Base-by-base conservation (phyloP, 2,113 vertebrate species). In the Aldabrachelys gigantea region DNA sequence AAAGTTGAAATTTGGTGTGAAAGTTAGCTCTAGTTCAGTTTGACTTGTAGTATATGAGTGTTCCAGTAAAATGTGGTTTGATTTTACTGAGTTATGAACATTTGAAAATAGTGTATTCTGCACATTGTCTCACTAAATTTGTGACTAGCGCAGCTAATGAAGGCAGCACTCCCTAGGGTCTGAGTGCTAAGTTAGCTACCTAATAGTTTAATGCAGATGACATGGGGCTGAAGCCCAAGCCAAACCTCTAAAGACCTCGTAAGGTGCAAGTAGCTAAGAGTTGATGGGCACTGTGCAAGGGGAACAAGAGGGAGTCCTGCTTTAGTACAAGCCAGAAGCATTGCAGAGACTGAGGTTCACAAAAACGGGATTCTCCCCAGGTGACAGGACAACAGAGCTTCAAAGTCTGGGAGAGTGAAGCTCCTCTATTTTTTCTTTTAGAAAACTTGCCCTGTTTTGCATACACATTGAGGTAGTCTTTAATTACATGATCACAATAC, bases 381-480 rank as follows among this genome's bases (percentile, higher is more conserved):
- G 24, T 29, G 54, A 57, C 82, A 89, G 59, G 31, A 41, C n/a
- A 38, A 72, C 38, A 25, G 56, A 11, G 0, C 22, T 90, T 75
- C 41, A 22, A 87, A 82, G 5, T 1, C 12, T 11, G 21, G 5
- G 62, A 85, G 44, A 56, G 50, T 83, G 24, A 25, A 2, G 69
- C 10, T 27, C 3, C 24, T 54, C 47, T 1, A 0, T 0, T 79
- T 41, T 57, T 50, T 2, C 0, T 5, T 65, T 80, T 80, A 83
- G 80, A 85, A 31, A 54, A 12, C 59, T 16, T 29, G 10, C 49
- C 27, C 27, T 25, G 80, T 59, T 78, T 57, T 81, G 76, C 10
- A 85, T 4, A 44, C 11, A 5, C 79, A 17, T 57, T 85, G 29
- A 31, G 41, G 62, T 78, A 21, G 35, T 47, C 11, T 10, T 75